Evolutionary conservation across 2,888 invertebrate genomes (phyloP), one percentile per base, ranked within the genome.

Genomic region (Sicus ferrugineus): DNA sequence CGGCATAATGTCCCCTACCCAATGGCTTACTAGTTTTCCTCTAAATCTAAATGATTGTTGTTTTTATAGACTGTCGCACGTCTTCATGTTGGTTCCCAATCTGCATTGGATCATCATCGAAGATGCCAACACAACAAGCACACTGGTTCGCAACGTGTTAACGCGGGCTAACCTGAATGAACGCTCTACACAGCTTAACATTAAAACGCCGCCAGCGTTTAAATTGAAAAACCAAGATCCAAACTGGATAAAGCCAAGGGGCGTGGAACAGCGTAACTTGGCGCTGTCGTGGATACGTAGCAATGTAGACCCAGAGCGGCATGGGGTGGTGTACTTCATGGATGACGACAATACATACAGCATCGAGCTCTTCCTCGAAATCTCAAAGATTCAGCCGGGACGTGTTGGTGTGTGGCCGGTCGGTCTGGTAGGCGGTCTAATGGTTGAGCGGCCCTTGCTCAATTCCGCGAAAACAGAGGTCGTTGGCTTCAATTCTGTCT

Each of bases 321-420:
- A 81, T 67, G 74, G 77, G 42, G 90, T 97, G 48, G 91, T 98
- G 0, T 98, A 93, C 85, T 98, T 98, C 84, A 97, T 97, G 87
- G 98, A 98, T 81, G 98, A 98, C 84, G 98, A 98, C 81, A 98
- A 98, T 83, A 92, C 96, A 0, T 98, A 98, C 81, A 90, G 93
- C 61, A 84, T 96, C 31, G 92, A 94, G 83, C 84, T 98, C 14
- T 98, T 98, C 86, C 90, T 92, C 70, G 97, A 97, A 89, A 95
- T 96, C 89, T 86, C 91, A 23, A 90, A 90, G 82, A 91, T 96
- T 2, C 88, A 90, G 75, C 89, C 88, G 75, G 82, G 81, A 0
- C 81, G 76, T 34, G 97, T 97, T 0, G 96, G 96, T 4, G 94
- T 97, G 0, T 96, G 95, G 95, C 95, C 96, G 0, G 98, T 99